Base-by-base conservation (phyloP, 2,113 vertebrate species). In the Gobio gobio region DNA sequence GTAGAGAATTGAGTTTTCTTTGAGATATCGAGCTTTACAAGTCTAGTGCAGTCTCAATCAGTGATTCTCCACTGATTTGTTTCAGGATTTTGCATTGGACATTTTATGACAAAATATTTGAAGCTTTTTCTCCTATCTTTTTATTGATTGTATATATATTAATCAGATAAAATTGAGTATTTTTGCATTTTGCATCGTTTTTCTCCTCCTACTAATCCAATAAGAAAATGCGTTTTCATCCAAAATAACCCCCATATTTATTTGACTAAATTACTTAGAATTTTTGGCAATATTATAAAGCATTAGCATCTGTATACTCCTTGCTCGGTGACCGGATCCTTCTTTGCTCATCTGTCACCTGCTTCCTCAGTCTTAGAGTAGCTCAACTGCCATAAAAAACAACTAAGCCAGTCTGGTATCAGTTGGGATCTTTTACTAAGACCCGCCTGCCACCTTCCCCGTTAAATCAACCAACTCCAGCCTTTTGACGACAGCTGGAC, bases 401-500 rank as follows among this genome's bases (percentile, higher is more conserved):
- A 68, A 33, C 59, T 22, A 68, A 66, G 26, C 61, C 61, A 22
- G 63, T 33, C 33, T 83, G 22, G 26, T 80, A 78, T 87, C 78
- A 82, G 74, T 36, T 43, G 59, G 68, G 40, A 56, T 75, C 78
- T 66, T 78, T 79, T 43, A 43, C 76, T 68, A 12, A 84, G 63
- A 73, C 9, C 85, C 80, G 89, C 77, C 80, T 90, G 85, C 86
- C 87, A 89, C 86, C 89, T 87, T 87, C 63, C 68, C 59, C 54
- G 47, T 58, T 54, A 47, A 66, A 79, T 75, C 76, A 86, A 86
- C 80, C 36, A 63, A 79, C 76, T 78, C 26, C 68, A 81, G 72
- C 70, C 84, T 83, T 74, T 80, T 72, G 83, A 89, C 89, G 92
- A 93, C 94, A 94, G 93, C 93, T 94, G 93, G 87, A 90, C 43